Percentiles rank a stretch among this genome's conserved stretches.
phyloP scores from a whole-genome alignment of 2,888 invertebrate species.

The Timema cristinae region DNA sequence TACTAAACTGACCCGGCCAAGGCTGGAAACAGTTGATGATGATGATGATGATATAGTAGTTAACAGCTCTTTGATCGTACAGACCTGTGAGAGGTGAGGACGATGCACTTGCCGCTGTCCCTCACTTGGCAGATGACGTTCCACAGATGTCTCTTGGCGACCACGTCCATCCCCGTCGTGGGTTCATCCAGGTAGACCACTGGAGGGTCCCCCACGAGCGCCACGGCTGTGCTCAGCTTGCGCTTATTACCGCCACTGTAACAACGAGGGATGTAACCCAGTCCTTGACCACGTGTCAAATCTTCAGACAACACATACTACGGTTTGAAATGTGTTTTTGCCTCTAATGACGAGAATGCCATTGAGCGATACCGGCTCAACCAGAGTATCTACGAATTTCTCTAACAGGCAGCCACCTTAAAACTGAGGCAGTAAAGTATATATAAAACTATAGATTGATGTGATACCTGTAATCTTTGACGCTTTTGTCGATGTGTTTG shows the following conservation, averaged over 20 bases:
- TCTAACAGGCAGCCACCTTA: too few relatives aligned
- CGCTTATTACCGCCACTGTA: constrained; percentile 69
- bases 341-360: too few relatives aligned
- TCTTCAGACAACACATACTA: too few relatives aligned
- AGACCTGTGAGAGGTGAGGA: constrained; percentile 70
- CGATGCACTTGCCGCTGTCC: constrained; percentile 67
- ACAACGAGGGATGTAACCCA: neutral
- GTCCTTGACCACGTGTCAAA: too few relatives aligned
- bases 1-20: too few relatives aligned
- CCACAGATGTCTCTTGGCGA: constrained; percentile 78
- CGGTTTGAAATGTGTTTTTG: too few relatives aligned
- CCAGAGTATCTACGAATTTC: too few relatives aligned
- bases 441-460: too few relatives aligned
- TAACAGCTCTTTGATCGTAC: constrained; percentile 32
- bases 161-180: constrained; percentile 70
- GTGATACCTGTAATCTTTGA: constrained; percentile 32
- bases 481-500: constrained; percentile 58
- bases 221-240: constrained; percentile 67
- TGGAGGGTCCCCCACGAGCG: constrained; percentile 64
- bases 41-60: neutral
- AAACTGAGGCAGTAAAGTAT: too few relatives aligned
- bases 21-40: neutral
- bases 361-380: too few relatives aligned
- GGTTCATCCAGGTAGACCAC: constrained; percentile 63
- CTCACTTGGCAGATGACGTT: constrained; percentile 64